phyloP scores from a whole-genome alignment of 2,113 vertebrate genomes.

The Rhea pennata region DNA sequence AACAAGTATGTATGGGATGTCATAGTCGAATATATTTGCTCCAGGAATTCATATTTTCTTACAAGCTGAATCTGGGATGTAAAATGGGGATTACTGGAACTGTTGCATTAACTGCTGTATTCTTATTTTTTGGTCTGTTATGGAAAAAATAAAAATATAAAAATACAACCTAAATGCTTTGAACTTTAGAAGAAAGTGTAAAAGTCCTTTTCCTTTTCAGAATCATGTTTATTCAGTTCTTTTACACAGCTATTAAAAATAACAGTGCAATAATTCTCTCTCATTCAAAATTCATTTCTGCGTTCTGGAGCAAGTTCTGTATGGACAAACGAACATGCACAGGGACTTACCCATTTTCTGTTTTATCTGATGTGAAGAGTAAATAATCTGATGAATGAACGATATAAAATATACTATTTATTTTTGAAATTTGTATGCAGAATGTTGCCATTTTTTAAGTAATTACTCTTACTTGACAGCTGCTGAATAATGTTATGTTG shows the following conservation, averaged over 20 bases:
- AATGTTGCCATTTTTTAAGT: background rate
- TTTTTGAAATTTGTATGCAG: background rate
- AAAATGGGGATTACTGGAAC: background rate
- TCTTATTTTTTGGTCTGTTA: background rate
- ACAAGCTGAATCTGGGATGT: background rate
- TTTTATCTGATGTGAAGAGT: background rate
- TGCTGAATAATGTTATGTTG: background rate
- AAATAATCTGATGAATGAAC: background rate
- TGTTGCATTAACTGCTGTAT: background rate
- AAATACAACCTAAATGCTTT: background rate
- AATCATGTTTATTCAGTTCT: background rate
- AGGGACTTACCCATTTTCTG: background rate
- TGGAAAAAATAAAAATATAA: background rate
- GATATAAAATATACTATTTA: background rate
- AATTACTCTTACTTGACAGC: background rate
- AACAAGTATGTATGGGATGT: background rate
- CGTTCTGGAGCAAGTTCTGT: background rate
- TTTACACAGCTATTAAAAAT: background rate
- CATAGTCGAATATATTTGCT: background rate
- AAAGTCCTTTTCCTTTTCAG: background rate
- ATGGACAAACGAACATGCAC: background rate
- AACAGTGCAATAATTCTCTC: background rate
- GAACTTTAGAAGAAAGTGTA: background rate
- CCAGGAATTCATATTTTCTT: background rate
- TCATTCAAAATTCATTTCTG: background rate